Conservation (phyloP, 2,113 vertebrate species). For the Todiramphus chloris region DNA sequence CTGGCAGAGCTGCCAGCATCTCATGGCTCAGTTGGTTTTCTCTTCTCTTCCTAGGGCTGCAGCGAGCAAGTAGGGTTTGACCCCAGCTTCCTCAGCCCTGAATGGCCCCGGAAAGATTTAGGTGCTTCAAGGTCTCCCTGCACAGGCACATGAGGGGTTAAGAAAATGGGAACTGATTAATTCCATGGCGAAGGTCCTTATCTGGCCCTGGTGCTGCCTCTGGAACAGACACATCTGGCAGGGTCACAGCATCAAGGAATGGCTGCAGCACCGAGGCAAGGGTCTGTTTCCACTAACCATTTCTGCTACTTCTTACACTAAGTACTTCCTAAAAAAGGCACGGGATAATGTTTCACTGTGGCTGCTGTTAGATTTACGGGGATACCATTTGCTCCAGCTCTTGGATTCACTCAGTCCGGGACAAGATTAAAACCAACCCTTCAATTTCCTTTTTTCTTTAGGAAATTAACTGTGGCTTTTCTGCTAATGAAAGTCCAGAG, state of each 20-base stretch:
- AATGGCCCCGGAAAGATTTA: not conserved
- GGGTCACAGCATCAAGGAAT: not conserved
- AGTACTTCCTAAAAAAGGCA: conserved; percentile 61
- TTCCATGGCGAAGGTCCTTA: not conserved
- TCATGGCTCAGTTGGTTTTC: accelerated
- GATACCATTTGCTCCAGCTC: conserved; percentile 53
- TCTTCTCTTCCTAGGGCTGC: not conserved
- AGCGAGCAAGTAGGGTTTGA: not conserved
- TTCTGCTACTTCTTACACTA: conserved; percentile 69
- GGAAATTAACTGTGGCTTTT: conserved; percentile 66
- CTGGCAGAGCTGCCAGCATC: not conserved
- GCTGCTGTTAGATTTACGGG: conserved; percentile 65
- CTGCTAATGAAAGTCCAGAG: conserved; percentile 57
- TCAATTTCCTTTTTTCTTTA: conserved; percentile 60
- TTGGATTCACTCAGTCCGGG: conserved; percentile 53
- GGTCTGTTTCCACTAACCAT: conserved; percentile 63
- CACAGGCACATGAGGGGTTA: conserved; percentile 25
- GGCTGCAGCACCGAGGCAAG: not conserved
- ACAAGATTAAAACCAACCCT: conserved; percentile 71
- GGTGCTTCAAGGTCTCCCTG: not conserved
- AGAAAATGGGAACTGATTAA: conserved; percentile 51
- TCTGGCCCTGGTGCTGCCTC: not conserved
- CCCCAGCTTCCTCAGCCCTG: accelerated
- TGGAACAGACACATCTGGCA: not conserved
- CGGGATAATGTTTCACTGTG: conserved; percentile 55